A percentile compares a stretch with the other conserved stretches of the same genome.
Evolutionary conservation across 2,113 vertebrate species (phyloP).

Genomic region (Seriola rivoliana): DNA sequence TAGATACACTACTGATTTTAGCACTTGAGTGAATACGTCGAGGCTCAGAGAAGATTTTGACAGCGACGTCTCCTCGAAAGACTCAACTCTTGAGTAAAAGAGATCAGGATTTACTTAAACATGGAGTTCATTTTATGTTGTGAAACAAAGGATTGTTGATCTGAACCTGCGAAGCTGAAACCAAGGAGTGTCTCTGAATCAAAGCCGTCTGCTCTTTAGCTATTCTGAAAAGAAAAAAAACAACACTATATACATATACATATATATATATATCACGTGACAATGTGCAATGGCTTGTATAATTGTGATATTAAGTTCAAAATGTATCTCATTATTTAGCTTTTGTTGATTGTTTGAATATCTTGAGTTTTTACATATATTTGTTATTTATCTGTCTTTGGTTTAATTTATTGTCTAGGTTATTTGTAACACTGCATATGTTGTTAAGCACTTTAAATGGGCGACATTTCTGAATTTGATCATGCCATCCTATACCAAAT

Average conservation of each 20-base stretch:
- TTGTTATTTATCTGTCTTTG: slow-evolving; percentile 65
- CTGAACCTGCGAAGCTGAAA: slow-evolving; percentile 64
- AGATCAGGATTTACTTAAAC: slow-evolving; percentile 47
- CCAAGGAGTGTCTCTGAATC: slow-evolving; percentile 69
- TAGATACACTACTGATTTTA: slow-evolving; percentile 55
- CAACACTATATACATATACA: slow-evolving; percentile 65
- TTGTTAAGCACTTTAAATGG: slow-evolving; percentile 87
- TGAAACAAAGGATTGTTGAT: slow-evolving; percentile 65
- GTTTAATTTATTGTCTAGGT: slow-evolving; percentile 64
- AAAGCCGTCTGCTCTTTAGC: slow-evolving; percentile 81
- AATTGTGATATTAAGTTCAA: slow-evolving; percentile 87
- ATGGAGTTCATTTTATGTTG: slow-evolving; percentile 41
- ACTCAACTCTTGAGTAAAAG: slow-evolving; percentile 51
- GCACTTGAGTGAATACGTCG: slow-evolving; percentile 44
- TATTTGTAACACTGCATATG: slow-evolving; percentile 73
- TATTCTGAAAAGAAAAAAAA: slow-evolving; percentile 72
- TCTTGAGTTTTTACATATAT: slow-evolving; percentile 79
- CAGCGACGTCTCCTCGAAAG: slow-evolving; percentile 25
- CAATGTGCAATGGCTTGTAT: slow-evolving; percentile 95
- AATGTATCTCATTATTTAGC: slow-evolving; percentile 82
- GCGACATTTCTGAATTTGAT: slow-evolving; percentile 73
- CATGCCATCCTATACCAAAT: slow-evolving; percentile 74
- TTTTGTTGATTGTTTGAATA: slow-evolving; percentile 81
- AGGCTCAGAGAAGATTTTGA: slow-evolving; percentile 16
- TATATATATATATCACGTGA: slow-evolving; percentile 85